phyloP scores from a whole-genome alignment of 2,888 invertebrate species.

The Isotomurus palustris region DNA sequence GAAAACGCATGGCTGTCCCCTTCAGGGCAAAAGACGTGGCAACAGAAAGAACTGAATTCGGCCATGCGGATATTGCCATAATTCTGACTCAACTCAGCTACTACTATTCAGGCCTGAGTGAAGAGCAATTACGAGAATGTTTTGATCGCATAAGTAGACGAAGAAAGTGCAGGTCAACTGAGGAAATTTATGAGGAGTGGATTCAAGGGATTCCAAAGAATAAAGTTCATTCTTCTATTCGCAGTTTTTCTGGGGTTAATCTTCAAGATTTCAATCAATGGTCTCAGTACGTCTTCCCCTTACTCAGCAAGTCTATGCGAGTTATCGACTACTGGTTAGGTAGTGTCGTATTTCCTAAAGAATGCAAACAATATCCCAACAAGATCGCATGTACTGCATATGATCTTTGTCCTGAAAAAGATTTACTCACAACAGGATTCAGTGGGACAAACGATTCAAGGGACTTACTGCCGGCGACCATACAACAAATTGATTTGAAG shows the following conservation, averaged over 20 bases:
- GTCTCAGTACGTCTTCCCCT: not conserved
- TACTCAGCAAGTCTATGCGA: slow-evolving; percentile 5
- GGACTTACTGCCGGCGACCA: slow-evolving; percentile 21
- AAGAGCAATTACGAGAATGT: slow-evolving; percentile 16
- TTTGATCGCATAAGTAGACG: slow-evolving; percentile 5
- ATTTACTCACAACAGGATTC: slow-evolving; percentile 24
- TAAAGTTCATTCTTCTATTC: slow-evolving; percentile 8
- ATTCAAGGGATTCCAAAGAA: slow-evolving; percentile 6
- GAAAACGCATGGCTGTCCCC: slow-evolving; percentile 30
- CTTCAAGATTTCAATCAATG: slow-evolving; percentile 18
- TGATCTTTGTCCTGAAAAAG: slow-evolving; percentile 21
- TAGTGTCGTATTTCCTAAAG: slow-evolving; percentile 12
- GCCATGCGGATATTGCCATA: slow-evolving; percentile 36
- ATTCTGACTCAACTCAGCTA: slow-evolving; percentile 27
- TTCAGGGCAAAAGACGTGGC: slow-evolving; percentile 37
- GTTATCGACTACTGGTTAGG: slow-evolving; percentile 16
- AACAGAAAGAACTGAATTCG: slow-evolving; percentile 36
- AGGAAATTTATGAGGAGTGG: slow-evolving; percentile 10
- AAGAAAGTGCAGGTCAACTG: not conserved
- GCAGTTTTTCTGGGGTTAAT: slow-evolving; percentile 18
- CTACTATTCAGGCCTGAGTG: slow-evolving; percentile 27
- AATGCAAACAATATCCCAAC: slow-evolving; percentile 23
- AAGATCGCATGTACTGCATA: slow-evolving; percentile 24
- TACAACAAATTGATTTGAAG: slow-evolving; percentile 22
- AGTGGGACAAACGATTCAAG: slow-evolving; percentile 38